These are phyloP conservation scores for Lasioglossum leucozonium DNA, from an alignment of 2,888 invertebrate species.

Conservation along the genomic window DNA sequence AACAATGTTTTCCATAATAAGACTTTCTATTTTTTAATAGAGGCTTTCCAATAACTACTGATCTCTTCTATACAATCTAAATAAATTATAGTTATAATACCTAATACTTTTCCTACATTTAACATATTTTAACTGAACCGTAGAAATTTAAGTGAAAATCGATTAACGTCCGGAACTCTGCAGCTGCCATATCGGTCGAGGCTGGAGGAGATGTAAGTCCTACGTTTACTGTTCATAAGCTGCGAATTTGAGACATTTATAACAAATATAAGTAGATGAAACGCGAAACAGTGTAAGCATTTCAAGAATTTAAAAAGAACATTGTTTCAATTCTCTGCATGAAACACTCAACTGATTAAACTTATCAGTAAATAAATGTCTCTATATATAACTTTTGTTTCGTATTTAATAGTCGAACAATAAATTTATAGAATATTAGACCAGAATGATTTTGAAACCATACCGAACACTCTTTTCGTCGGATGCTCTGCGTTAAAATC, in stretches of 20 bases:
- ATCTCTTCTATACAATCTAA: background rate
- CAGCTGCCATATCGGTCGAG: conserved; percentile 84
- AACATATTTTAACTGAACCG: conserved; percentile 9
- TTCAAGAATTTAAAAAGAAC: background rate
- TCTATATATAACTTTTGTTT: background rate
- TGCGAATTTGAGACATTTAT: too few relatives aligned
- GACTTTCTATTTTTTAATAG: background rate
- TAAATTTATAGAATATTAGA: conserved; percentile 83
- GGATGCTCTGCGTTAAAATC: conserved; percentile 84
- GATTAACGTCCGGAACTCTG: conserved; percentile 84
- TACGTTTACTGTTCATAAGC: background rate
- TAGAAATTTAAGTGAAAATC: conserved; percentile 85
- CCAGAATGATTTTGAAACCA: conserved; percentile 84
- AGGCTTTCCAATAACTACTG: background rate
- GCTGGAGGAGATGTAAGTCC: conserved; percentile 85
- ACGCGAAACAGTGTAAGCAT: too few relatives aligned
- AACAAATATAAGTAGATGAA: too few relatives aligned
- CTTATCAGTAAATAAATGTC: background rate
- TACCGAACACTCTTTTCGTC: conserved; percentile 84
- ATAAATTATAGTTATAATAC: background rate
- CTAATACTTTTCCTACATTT: background rate
- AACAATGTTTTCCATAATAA: background rate
- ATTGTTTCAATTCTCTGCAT: background rate
- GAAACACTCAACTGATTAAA: background rate
- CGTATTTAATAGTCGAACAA: background rate